Percentiles rank a stretch among this genome's conserved stretches.
Evolutionary conservation across 2,888 invertebrate species (phyloP).

Genomic region (Netelia melanura): DNA sequence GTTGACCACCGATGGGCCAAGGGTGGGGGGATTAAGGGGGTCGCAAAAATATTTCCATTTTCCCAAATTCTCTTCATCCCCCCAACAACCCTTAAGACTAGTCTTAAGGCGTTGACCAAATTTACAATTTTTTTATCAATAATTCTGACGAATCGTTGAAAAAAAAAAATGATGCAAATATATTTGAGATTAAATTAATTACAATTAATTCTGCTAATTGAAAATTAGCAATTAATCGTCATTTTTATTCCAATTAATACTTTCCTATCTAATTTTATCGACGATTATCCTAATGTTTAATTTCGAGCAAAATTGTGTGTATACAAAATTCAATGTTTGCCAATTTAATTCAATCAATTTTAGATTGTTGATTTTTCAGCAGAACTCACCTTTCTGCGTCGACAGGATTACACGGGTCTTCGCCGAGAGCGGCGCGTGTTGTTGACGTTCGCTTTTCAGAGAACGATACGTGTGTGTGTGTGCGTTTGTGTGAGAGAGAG

Average conservation of each 20-base stretch:
- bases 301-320: neutral
- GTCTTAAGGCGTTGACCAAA: neutral
- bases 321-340: neutral
- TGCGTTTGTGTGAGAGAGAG: neutral
- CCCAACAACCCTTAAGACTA: too few relatives aligned
- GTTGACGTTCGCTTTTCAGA: neutral
- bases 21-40: too few relatives aligned
- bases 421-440: slow-evolving; percentile 71
- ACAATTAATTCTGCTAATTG: neutral
- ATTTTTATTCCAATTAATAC: neutral
- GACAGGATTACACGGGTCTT: slow-evolving; percentile 81
- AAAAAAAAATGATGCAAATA: neutral
- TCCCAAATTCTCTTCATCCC: too few relatives aligned
- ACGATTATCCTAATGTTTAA: neutral
- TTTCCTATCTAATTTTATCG: neutral
- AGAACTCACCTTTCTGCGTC: slow-evolving; percentile 73
- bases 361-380: slow-evolving; percentile 29
- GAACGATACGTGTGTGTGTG: too few relatives aligned
- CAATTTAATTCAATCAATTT: neutral
- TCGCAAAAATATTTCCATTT: too few relatives aligned
- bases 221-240: too few relatives aligned
- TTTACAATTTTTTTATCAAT: neutral
- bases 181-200: neutral
- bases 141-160: neutral
- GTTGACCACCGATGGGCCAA: slow-evolving; percentile 29